Evolutionary conservation across 35 echinoderm and acorn worm genomes (phyloP), one percentile per base, ranked within the genome.

Genomic region (Heliocidaris tuberculata): DNA sequence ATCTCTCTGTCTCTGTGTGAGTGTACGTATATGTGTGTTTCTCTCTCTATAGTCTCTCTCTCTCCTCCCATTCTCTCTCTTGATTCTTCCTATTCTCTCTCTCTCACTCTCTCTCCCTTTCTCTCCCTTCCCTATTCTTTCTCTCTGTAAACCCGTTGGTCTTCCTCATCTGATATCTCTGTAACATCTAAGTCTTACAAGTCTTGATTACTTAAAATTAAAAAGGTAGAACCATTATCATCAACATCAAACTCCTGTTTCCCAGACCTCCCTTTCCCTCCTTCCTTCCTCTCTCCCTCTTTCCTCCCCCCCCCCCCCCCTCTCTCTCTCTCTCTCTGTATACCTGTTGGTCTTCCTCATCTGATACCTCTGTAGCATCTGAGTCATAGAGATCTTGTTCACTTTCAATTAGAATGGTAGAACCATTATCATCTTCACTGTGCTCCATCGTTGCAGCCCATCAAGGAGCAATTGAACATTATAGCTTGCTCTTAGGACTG

Each of bases 381-480:
- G 93, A 85, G 31, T 94, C 59, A 35, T 94, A 94, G 24, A 94
- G 93, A 30, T 85, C 71, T 17, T 61, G 24, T 32, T 85, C 93
- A 49, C 54, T 47, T 31, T 94, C 93, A n/a, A 70, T 61, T 0
- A 94, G 71, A 30, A 47, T 94, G 59, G 49, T 70, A 19, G 71
- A 85, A 85, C 71, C 48, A 31, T 85, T 85, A 35, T 94, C 49
- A 35, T 94, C 71, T 16, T 50, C 47, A 30, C 15, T 32, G 31
- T 48, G 31, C 2, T 88, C 86, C 86, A 88, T 88, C 30, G 60
- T 15, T 70, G 50, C 50, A 52, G 50, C 50, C 50, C 50, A 52
- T 52, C 50, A 52, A 42, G 35, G 35, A 42, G 35, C 35, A 42
- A 42, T n/a, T 42, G 35, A 42, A 42, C 35, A 42, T 42, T 42